Evolutionary conservation across 2,888 invertebrate genomes (phyloP).

Genomic region (Yponomeuta plumbellus): DNA sequence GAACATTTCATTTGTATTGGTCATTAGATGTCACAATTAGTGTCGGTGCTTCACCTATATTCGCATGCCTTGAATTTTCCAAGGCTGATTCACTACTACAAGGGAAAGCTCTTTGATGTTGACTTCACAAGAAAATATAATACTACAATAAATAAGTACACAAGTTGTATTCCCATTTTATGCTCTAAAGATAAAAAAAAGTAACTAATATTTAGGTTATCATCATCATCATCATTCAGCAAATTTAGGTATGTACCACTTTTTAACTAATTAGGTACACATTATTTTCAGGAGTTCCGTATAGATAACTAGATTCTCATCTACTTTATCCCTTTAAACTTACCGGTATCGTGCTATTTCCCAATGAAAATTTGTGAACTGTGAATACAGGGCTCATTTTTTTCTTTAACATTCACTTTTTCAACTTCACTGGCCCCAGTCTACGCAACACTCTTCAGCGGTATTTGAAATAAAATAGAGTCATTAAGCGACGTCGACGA

Average conservation of each 20-base stretch:
- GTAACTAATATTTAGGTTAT: too few relatives aligned
- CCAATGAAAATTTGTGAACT: conserved; percentile 47
- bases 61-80: not conserved
- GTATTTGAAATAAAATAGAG: conserved; percentile 50
- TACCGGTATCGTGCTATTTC: conserved; percentile 48
- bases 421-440: conserved; percentile 29
- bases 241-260: too few relatives aligned
- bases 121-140: too few relatives aligned
- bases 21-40: conserved; percentile 41
- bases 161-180: too few relatives aligned
- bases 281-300: too few relatives aligned
- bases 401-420: conserved; percentile 11
- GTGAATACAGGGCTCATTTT: conserved; percentile 57
- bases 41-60: conserved; percentile 10
- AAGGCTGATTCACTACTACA: not conserved
- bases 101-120: too few relatives aligned
- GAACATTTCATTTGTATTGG: conserved; percentile 37
- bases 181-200: too few relatives aligned
- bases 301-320: too few relatives aligned
- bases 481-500: conserved; percentile 53
- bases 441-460: conserved; percentile 34
- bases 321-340: conserved; percentile 29
- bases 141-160: too few relatives aligned
- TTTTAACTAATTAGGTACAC: too few relatives aligned
- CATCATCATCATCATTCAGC: too few relatives aligned